A percentile compares a stretch with the other conserved stretches of the same genome.
These are phyloP conservation scores for Nyleta sp. DNA, from an alignment of 2,888 invertebrate genomes.

Conservation along the genomic window DNA sequence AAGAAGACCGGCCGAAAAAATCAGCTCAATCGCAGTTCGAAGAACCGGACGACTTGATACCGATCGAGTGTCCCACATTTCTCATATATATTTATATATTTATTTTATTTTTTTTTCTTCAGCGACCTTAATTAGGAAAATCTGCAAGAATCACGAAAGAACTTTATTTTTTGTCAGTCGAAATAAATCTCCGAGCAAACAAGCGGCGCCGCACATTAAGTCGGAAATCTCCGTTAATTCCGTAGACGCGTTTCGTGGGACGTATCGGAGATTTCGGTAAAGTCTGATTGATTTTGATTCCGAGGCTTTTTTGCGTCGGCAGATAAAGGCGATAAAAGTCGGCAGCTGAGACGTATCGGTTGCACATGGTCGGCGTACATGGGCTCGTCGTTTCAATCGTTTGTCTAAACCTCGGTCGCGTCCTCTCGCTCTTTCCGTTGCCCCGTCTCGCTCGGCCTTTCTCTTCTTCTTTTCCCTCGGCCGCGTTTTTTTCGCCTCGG, in stretches of 20 bases:
- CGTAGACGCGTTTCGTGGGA: constrained; percentile 19
- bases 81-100: too few relatives aligned
- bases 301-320: constrained; percentile 31
- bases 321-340: constrained; percentile 64
- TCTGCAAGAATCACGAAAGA: constrained; percentile 10
- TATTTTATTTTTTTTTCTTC: too few relatives aligned
- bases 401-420: constrained; percentile 72
- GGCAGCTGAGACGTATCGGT: constrained; percentile 79
- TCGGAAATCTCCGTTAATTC: constrained; percentile 12
- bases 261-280: constrained; percentile 50
- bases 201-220: constrained; percentile 3
- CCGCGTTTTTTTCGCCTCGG: constrained; percentile 40
- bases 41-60: constrained; percentile 30
- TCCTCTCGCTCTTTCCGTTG: constrained; percentile 63
- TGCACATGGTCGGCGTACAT: constrained; percentile 75
- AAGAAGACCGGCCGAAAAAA: constrained; percentile 28
- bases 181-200: constrained; percentile 27
- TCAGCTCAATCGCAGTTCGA: constrained; percentile 15
- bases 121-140: constrained; percentile 39
- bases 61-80: constrained; percentile 19
- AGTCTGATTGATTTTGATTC: constrained; percentile 57
- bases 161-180: constrained; percentile 15
- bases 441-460: constrained; percentile 34
- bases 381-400: constrained; percentile 74
- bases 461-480: constrained; percentile 43